Percentiles rank a stretch among this genome's conserved stretches.
Evolutionary conservation across 2,888 invertebrate species (phyloP).

Genomic region (Callinectes sapidus): DNA sequence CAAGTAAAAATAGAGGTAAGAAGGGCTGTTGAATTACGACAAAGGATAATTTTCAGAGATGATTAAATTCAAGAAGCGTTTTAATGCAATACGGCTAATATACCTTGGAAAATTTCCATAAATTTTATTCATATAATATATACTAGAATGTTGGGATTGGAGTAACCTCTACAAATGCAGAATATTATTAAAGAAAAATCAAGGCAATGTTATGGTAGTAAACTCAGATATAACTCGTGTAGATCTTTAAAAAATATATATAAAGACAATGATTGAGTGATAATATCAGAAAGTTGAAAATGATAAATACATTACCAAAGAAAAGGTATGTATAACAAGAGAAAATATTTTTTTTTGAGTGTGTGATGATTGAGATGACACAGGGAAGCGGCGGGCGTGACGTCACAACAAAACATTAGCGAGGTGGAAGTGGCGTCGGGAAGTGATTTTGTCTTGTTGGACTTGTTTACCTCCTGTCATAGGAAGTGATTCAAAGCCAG

Average conservation of each 20-base stretch:
- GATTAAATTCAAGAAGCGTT: too few relatives aligned
- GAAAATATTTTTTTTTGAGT: background rate
- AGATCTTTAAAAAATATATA: background rate
- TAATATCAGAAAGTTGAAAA: background rate
- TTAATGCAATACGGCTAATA: too few relatives aligned
- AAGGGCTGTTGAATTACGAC: too few relatives aligned
- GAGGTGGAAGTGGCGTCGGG: background rate
- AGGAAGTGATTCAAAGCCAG: background rate
- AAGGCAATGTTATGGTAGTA: constrained; percentile 8
- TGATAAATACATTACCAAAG: background rate
- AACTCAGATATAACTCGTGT: background rate
- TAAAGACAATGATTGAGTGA: background rate
- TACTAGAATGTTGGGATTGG: too few relatives aligned
- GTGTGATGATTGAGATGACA: background rate
- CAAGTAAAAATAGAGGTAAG: too few relatives aligned
- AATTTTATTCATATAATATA: too few relatives aligned
- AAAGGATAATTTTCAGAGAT: too few relatives aligned
- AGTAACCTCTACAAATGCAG: too few relatives aligned
- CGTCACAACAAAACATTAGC: constrained; percentile 1
- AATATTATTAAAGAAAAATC: background rate
- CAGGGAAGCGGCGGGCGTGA: background rate
- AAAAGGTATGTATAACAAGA: background rate
- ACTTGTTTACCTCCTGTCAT: constrained; percentile 15
- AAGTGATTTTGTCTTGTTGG: background rate
- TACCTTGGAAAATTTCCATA: too few relatives aligned